These are phyloP conservation scores for Laspeyria flexula DNA, from an alignment of 2,888 invertebrate genomes.

Conservation along the genomic window DNA sequence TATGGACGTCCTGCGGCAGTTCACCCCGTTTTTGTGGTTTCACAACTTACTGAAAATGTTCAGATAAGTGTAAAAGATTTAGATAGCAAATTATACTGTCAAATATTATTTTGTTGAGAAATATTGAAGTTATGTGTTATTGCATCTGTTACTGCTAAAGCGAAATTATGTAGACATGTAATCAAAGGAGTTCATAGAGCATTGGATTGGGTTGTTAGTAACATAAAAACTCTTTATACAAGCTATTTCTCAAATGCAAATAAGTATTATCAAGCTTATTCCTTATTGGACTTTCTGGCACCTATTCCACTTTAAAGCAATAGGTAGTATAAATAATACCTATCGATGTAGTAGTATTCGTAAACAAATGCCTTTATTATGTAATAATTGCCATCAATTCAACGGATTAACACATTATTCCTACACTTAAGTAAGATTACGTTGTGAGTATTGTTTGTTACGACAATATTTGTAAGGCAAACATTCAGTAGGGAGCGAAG, in stretches of 20 bases:
- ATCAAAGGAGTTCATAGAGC: not conserved
- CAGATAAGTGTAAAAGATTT: slow-evolving; percentile 74
- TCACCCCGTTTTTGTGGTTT: slow-evolving; percentile 71
- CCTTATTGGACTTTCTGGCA: too few relatives aligned
- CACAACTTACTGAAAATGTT: slow-evolving; percentile 71
- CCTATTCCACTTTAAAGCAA: too few relatives aligned
- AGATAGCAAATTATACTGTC: slow-evolving; percentile 46
- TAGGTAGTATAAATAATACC: too few relatives aligned
- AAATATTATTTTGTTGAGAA: slow-evolving; percentile 8
- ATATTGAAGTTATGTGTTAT: not conserved
- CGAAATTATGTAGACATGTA: too few relatives aligned
- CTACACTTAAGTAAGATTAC: slow-evolving; percentile 68
- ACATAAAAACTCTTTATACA: too few relatives aligned
- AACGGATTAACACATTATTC: slow-evolving; percentile 55
- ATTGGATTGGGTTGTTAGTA: too few relatives aligned
- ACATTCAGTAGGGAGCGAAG: slow-evolving; percentile 49
- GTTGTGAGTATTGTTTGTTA: slow-evolving; percentile 71
- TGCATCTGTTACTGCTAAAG: not conserved
- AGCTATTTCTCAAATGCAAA: too few relatives aligned
- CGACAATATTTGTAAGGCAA: slow-evolving; percentile 78
- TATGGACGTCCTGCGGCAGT: slow-evolving; percentile 67
- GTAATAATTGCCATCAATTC: slow-evolving; percentile 27
- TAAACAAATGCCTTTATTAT: not conserved
- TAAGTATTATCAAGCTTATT: too few relatives aligned
- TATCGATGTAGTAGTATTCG: not conserved